phyloP scores from a whole-genome alignment of 2,888 invertebrate genomes.

The Chaitophorus viminalis region DNA sequence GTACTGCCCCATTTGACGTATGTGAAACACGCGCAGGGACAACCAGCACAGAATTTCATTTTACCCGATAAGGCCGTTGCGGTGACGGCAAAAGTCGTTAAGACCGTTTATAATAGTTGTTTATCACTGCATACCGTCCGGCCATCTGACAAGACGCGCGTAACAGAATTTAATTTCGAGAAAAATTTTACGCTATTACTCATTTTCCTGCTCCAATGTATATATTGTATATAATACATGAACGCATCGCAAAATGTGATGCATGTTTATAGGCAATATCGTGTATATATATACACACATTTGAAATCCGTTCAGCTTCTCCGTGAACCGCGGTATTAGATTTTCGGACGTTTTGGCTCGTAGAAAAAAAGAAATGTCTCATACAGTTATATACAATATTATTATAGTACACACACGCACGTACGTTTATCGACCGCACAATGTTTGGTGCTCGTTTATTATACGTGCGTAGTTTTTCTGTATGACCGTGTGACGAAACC shows the following conservation, averaged over 20 bases:
- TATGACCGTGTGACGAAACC: no score
- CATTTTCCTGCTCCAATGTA: background rate
- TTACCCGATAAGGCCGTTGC: constrained; percentile 13
- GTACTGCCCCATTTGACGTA: constrained; percentile 9
- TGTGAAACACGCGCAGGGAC: constrained; percentile 30
- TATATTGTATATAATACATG: background rate
- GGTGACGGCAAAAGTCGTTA: constrained; percentile 21
- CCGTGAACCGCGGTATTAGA: no score
- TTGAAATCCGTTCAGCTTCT: no score
- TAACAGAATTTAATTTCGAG: constrained; percentile 38
- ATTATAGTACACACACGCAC: no score
- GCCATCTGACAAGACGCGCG: background rate
- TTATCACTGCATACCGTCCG: background rate
- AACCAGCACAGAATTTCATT: constrained; percentile 38
- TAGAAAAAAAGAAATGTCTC: no score
- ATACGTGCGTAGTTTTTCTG: no score
- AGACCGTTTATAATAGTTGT: constrained; percentile 14
- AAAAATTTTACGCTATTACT: background rate
- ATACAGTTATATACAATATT: no score
- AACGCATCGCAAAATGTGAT: background rate
- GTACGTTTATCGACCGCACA: no score
- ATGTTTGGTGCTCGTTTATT: no score
- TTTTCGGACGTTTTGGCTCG: no score
- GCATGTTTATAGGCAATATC: no score
- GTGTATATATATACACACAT: no score